Evolutionary conservation across 2,113 vertebrate genomes (phyloP).

Genomic region (Odocoileus virginianus): DNA sequence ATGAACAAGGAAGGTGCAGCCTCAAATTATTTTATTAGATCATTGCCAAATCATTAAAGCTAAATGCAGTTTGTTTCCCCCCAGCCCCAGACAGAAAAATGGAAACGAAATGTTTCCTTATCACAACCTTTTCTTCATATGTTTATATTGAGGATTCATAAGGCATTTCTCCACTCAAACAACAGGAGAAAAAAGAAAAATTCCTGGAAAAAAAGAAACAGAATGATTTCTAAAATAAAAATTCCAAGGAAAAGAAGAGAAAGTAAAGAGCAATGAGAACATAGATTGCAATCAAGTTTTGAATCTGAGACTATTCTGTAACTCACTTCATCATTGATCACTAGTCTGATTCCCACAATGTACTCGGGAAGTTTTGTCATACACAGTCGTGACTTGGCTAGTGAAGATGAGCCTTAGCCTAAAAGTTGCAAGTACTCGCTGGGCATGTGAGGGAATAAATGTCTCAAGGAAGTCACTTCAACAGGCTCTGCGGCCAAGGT

Average conservation of each 20-base stretch:
- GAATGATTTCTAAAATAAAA: background rate
- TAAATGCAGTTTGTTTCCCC: background rate
- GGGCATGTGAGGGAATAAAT: background rate
- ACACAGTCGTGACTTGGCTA: background rate
- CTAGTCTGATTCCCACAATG: background rate
- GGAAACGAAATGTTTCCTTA: background rate
- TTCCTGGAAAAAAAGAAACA: background rate
- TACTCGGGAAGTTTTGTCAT: background rate
- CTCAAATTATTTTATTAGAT: background rate
- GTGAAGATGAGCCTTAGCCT: background rate
- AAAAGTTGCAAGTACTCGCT: background rate
- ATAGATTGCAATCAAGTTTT: background rate
- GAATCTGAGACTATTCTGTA: background rate
- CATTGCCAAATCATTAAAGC: background rate
- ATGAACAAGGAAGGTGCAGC: background rate
- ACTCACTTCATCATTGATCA: background rate
- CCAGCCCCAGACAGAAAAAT: background rate
- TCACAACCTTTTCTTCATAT: background rate
- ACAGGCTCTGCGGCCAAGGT: background rate
- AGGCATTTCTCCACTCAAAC: background rate
- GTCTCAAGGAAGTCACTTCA: constrained; percentile 43
- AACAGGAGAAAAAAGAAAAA: background rate
- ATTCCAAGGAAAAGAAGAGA: background rate
- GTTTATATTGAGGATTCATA: background rate
- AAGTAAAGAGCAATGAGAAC: background rate